Base-by-base conservation (phyloP, 2,113 vertebrate species). In the Tupaia chinensis region DNA sequence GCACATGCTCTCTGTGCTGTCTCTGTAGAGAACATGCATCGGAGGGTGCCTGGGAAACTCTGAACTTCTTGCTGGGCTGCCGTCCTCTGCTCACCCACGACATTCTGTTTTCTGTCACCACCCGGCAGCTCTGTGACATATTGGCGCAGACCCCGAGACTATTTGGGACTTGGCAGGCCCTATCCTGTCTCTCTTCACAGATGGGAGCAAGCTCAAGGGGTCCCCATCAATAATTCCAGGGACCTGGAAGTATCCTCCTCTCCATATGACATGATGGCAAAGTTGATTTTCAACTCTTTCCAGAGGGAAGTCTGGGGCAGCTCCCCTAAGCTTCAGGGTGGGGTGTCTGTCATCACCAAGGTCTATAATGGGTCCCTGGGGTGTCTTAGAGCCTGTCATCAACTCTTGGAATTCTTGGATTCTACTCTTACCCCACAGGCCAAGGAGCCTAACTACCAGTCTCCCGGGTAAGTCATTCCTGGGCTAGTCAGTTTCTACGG, bases 21-120 rank as follows among this genome's bases (percentile, higher is more conserved):
- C n/a, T 56, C 29, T 17, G 5, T 3, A 29, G 78, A 44, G 66
- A 29, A 8, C 4, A 9, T 0, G 14, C 0, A 7, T 1, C 15
- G 44, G 83, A 3, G 27, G 80, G 34, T 2, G 2, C 27, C 11
- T 0, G 1, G 54, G 65, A 54, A 27, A 69, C 23, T 7, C 56
- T 5, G 22, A 56, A 1, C 34, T 53, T 34, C 91, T 29, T n/a
- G 32, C 70, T 0, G 1, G 20, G 32, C 29, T 34, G 15, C 32
- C 20, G 32, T 12, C 29, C 58, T 93, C 34, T 12, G n/a, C 22
- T 69, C 44, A 27, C 29, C 2, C 34, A 32, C 1, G 32, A 89
- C 66, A 27, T 29, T 61, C 5, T 22, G 15, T 7, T 76, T 72
- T 63, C 20, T 53, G 66, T 73, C 76, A 7, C 65, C 29, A 63